These are phyloP conservation scores for Erebia ligea DNA, from an alignment of 2,888 invertebrate genomes.

Conservation along the genomic window DNA sequence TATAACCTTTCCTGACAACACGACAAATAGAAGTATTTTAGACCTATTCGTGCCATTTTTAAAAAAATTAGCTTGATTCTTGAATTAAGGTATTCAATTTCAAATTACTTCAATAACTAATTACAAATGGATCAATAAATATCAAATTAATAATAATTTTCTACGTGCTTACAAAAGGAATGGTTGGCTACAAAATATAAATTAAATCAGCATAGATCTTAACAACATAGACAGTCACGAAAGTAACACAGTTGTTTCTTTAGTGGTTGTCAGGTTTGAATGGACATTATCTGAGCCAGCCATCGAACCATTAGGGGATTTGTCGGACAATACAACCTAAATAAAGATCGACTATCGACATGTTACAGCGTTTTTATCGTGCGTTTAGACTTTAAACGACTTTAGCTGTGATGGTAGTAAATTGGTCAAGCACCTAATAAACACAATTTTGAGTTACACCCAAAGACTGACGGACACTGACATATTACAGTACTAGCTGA, in stretches of 20 bases:
- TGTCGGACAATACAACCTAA: constrained; percentile 15
- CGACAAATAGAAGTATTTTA: too few relatives aligned
- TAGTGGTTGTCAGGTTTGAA: constrained; percentile 24
- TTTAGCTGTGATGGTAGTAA: background rate
- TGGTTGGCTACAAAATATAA: background rate
- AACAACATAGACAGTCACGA: background rate
- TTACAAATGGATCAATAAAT: background rate
- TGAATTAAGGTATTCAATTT: too few relatives aligned
- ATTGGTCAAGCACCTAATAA: too few relatives aligned
- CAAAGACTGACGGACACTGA: too few relatives aligned
- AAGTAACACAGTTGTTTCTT: constrained; percentile 17
- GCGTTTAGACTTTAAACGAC: constrained; percentile 6
- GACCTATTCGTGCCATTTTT: too few relatives aligned
- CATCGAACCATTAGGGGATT: constrained; percentile 25
- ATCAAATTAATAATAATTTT: background rate
- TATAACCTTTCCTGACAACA: too few relatives aligned
- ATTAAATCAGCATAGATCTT: background rate
- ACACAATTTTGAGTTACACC: too few relatives aligned
- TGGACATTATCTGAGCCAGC: constrained; percentile 17
- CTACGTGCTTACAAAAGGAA: background rate
- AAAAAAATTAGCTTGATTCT: too few relatives aligned
- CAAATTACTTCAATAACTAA: background rate
- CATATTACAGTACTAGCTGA: too few relatives aligned
- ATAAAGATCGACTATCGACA: constrained; percentile 9
- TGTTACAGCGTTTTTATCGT: constrained; percentile 9